These are phyloP conservation scores for Sesia bembeciformis DNA, from an alignment of 2,888 invertebrate species.

Conservation along the genomic window DNA sequence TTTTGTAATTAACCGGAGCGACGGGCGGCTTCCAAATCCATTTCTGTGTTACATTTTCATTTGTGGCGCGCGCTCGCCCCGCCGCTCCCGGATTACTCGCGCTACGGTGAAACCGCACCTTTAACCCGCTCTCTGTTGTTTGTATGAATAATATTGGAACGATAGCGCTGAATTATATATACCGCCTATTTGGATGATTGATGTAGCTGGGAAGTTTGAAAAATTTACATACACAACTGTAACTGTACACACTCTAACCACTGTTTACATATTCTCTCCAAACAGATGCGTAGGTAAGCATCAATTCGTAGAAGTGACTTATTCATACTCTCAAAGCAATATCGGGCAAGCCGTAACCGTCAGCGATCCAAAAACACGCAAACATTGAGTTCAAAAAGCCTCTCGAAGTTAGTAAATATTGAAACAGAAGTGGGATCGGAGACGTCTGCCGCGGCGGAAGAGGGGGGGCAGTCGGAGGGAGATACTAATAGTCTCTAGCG, in stretches of 20 bases:
- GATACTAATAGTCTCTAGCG: slow-evolving; percentile 73
- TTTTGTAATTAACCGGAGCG: slow-evolving; percentile 75
- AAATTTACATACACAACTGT: too few species aligned
- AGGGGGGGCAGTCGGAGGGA: slow-evolving; percentile 10
- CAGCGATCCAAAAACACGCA: slow-evolving; percentile 73
- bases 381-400: slow-evolving; percentile 72
- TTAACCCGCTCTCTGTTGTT: slow-evolving; percentile 24
- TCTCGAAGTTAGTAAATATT: slow-evolving; percentile 73
- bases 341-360: slow-evolving; percentile 59
- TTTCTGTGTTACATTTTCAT: slow-evolving; percentile 75
- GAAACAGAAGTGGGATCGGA: slow-evolving; percentile 72
- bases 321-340: slow-evolving; percentile 68
- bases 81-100: slow-evolving; percentile 50
- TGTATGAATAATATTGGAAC: slow-evolving; percentile 10
- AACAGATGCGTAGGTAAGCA: slow-evolving; percentile 37
- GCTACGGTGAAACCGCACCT: slow-evolving; percentile 45
- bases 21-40: slow-evolving; percentile 75
- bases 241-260: too few species aligned
- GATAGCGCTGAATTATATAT: background rate
- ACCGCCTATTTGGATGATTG: too few species aligned
- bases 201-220: too few species aligned
- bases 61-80: slow-evolving; percentile 61
- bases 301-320: slow-evolving; percentile 59
- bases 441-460: slow-evolving; percentile 45
- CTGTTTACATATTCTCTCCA: slow-evolving; percentile 13